Base-by-base conservation (phyloP, 30 jellyfish, hydroid and myxozoan genomes). In the Pelagia noctiluca region DNA sequence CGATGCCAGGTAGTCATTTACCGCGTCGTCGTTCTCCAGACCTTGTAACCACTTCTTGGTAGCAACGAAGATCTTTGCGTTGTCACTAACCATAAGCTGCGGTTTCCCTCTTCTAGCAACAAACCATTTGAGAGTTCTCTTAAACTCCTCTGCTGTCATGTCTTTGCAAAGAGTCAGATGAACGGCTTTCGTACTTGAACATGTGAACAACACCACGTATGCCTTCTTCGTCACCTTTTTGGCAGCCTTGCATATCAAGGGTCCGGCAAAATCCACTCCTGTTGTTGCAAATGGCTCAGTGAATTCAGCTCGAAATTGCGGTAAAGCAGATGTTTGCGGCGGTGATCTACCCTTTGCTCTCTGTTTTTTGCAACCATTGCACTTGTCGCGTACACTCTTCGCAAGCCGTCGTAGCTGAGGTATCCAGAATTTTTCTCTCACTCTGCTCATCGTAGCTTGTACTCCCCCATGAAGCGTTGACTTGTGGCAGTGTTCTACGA, bases 251-350 rank as follows among this genome's bases (percentile, higher is more conserved):
- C 35, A 78, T 11, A 10, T 1, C 13, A 78, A 12, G 23, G 89
- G 89, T 57, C 89, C 89, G 25, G 89, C 89, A 35, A 78, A 78
- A 28, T 78, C 89, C 13, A 57, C 76, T 46, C 80, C 80, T 3
- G 70, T 75, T 16, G 35, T 13, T 18, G 87, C 30, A 37, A 57
- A 78, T 21, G 87, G 87, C 8, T 75, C 87, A 2, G 78, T 1
- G 4, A 75, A 32, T 21, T 75, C 35, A 7, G 87, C 33, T 16
- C 87, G 22, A 66, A 80, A 66, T n/a, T 64, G 29, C 18, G 83
- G 83, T 23, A 71, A 50, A 25, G 13, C 13, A 7, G 11, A 28
- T 13, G 57, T 8, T 5, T 5, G 12, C 8, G 57, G 57, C 16
- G 57, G 16, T 16, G 57, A 42, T 42, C 8, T 42, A 5, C 57